A percentile compares a stretch with the other conserved stretches of the same genome.
phyloP scores from a whole-genome alignment of 1,140 invertebrate genomes.

The Cydia fagiglandana region DNA sequence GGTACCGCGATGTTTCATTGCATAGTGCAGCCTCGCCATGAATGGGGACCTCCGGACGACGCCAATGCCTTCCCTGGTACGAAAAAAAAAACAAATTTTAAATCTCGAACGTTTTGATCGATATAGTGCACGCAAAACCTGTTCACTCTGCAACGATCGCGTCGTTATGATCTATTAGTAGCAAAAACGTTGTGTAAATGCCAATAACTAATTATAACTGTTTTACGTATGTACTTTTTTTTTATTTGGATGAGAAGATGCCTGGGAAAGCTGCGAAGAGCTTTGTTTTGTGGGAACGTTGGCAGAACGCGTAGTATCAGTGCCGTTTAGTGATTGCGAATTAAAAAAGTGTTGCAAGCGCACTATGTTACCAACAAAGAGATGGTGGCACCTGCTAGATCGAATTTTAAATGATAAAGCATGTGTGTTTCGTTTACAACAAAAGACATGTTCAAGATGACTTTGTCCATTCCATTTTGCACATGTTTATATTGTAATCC shows the following conservation, averaged over 20 bases:
- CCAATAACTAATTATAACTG: conserved; percentile 55
- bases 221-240: conserved; percentile 36
- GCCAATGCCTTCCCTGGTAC: conserved; percentile 90
- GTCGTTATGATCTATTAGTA: conserved; percentile 51
- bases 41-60: conserved; percentile 87
- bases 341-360: conserved; percentile 9
- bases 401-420: neutral
- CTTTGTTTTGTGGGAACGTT: conserved; percentile 37
- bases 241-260: conserved; percentile 14
- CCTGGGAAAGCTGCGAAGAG: conserved; percentile 32
- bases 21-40: conserved; percentile 89
- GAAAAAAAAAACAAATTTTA: conserved; percentile 27
- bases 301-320: neutral
- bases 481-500: conserved; percentile 8
- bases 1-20: conserved; percentile 86
- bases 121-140: neutral
- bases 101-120: neutral
- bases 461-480: neutral
- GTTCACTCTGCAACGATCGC: conserved; percentile 11
- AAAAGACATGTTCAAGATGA: neutral
- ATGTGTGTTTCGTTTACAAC: neutral
- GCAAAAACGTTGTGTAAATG: conserved; percentile 42
- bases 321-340: conserved; percentile 5
- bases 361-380: neutral
- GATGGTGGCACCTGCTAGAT: neutral